These are phyloP conservation scores for Sparus aurata DNA, from an alignment of 2,797 vertebrate species.

Conservation along the genomic window DNA sequence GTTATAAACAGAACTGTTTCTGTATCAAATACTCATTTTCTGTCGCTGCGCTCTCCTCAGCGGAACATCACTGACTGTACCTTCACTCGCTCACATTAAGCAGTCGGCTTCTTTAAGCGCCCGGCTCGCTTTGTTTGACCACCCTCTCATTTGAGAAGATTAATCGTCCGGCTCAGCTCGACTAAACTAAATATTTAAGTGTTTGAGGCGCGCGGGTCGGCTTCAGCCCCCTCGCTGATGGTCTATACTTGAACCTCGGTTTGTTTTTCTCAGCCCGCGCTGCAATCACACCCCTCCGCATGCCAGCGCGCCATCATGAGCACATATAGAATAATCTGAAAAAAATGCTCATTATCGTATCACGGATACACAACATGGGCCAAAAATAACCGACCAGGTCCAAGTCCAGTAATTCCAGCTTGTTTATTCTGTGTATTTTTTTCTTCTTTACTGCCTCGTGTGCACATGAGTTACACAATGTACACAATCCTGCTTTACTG, in stretches of 20 bases:
- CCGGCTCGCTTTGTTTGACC: slow-evolving; percentile 56
- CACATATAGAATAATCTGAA: not conserved
- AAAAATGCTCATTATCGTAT: not conserved
- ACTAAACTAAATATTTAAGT: slow-evolving; percentile 71
- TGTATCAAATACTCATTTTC: slow-evolving; percentile 5
- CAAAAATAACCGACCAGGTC: not conserved
- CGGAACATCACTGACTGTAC: not conserved
- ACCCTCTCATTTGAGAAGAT: slow-evolving; percentile 62
- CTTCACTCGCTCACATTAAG: not conserved
- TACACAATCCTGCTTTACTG: not conserved
- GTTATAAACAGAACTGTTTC: slow-evolving; percentile 19
- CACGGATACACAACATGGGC: not conserved
- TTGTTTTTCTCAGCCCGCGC: slow-evolving; percentile 37
- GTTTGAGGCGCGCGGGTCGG: slow-evolving; percentile 43
- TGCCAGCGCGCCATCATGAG: slow-evolving; percentile 1
- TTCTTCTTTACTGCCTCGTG: not conserved
- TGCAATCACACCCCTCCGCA: slow-evolving; percentile 14
- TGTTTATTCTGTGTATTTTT: not conserved
- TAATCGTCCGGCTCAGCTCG: slow-evolving; percentile 39
- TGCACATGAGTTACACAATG: not conserved
- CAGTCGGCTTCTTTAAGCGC: slow-evolving; percentile 16
- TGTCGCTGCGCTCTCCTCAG: not conserved
- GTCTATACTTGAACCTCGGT: slow-evolving; percentile 10
- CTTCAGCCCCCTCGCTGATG: slow-evolving; percentile 22
- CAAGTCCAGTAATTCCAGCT: not conserved